Conservation (phyloP, 1,140 invertebrate genomes). For the Periplaneta americana region DNA sequence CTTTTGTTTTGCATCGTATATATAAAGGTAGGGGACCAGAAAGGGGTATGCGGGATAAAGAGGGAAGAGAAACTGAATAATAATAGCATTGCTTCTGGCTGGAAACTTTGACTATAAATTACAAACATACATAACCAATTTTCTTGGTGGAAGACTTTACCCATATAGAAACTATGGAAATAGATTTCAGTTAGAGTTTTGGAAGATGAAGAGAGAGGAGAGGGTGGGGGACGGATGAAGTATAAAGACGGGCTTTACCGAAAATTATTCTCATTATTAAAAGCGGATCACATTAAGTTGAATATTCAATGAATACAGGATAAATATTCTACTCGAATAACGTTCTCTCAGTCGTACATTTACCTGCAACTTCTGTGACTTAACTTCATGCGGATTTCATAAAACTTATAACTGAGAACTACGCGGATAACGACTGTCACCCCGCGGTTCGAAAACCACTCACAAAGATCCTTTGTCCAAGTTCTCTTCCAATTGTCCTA, state of each 20-base stretch:
- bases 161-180: slow-evolving; percentile 9
- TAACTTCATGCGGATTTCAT: neutral
- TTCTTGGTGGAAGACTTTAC: slow-evolving; percentile 13
- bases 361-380: neutral
- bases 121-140: slow-evolving; percentile 18
- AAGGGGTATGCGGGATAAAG: neutral
- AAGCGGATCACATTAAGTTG: neutral
- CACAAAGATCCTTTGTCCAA: neutral
- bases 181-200: slow-evolving; percentile 13
- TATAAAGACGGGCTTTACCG: neutral
- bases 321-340: neutral
- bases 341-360: neutral
- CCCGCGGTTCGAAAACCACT: neutral
- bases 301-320: neutral
- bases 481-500: neutral
- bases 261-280: slow-evolving; percentile 16
- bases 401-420: neutral
- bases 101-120: slow-evolving; percentile 16
- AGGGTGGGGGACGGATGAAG: neutral
- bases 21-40: slow-evolving; percentile 4
- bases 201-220: neutral
- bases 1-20: slow-evolving; percentile 5
- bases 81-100: slow-evolving; percentile 13
- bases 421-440: neutral
- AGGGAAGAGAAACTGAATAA: slow-evolving; percentile 7